A percentile compares a stretch with the other conserved stretches of the same genome.
Evolutionary conservation across 2,113 vertebrate species (phyloP).

Genomic region (Cariama cristata): DNA sequence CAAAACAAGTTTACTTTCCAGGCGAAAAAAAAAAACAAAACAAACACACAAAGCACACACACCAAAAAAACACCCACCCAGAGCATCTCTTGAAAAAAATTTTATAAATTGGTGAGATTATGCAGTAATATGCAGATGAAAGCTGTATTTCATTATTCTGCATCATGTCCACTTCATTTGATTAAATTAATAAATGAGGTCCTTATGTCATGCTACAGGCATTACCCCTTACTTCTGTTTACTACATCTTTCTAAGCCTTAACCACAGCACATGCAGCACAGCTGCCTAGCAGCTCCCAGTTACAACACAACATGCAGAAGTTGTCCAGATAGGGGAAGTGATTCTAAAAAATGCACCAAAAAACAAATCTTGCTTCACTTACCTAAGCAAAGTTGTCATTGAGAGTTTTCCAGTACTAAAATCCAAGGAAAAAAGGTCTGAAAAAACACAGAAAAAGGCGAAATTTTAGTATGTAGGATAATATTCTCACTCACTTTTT

Average conservation of each 20-base stretch:
- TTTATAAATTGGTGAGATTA: not conserved
- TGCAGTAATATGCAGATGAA: not conserved
- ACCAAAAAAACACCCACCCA: not conserved
- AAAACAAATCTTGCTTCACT: slow-evolving; percentile 26
- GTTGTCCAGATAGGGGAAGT: slow-evolving; percentile 20
- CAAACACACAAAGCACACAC: too few relatives aligned
- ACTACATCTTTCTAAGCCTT: slow-evolving; percentile 13
- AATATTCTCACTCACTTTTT: not conserved
- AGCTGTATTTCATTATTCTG: slow-evolving; percentile 1
- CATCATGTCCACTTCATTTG: not conserved
- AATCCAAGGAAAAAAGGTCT: slow-evolving; percentile 39
- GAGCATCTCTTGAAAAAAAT: not conserved
- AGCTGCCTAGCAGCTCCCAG: slow-evolving; percentile 30
- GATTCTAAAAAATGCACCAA: not conserved
- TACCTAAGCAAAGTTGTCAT: slow-evolving; percentile 62
- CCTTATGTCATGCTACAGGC: slow-evolving; percentile 10
- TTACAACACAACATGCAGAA: slow-evolving; percentile 24
- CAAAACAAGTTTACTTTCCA: not conserved
- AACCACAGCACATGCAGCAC: slow-evolving; percentile 36
- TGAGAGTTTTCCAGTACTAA: slow-evolving; percentile 26
- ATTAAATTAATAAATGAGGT: slow-evolving; percentile 34
- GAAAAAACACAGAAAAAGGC: not conserved
- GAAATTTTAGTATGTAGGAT: not conserved
- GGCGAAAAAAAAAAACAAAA: not conserved
- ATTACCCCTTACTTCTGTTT: slow-evolving; percentile 30